Evolutionary conservation across 2,113 vertebrate species (phyloP).

Genomic region (Echinops telfairi): DNA sequence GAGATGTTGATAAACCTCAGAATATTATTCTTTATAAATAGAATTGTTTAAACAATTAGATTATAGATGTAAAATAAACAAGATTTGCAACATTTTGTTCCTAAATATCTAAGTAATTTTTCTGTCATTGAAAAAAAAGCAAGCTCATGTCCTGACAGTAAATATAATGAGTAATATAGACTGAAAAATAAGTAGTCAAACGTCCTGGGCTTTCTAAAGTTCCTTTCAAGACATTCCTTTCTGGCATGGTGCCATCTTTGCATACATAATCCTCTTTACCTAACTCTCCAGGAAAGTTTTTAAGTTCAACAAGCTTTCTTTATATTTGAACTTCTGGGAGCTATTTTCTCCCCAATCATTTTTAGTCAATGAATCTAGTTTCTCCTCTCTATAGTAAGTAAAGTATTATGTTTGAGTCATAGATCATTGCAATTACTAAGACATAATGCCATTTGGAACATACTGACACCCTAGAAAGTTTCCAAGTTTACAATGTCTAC

Average conservation of each 20-base stretch:
- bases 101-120: background rate
- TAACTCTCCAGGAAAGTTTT: constrained; percentile 35
- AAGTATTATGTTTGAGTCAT: constrained; percentile 58
- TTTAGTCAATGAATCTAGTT: constrained; percentile 32
- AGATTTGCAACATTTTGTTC: background rate
- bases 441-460: constrained; percentile 65
- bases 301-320: background rate
- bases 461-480: constrained; percentile 62
- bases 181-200: constrained; percentile 52
- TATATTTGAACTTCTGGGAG: background rate
- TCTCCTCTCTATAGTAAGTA: constrained; percentile 25
- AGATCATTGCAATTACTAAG: constrained; percentile 67
- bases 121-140: constrained; percentile 45
- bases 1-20: background rate
- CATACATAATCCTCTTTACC: background rate
- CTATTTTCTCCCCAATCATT: background rate
- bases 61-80: constrained; percentile 3
- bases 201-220: constrained; percentile 58
- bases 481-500: constrained; percentile 71
- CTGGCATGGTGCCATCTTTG: background rate
- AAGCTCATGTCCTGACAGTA: background rate
- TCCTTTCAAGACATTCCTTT: constrained; percentile 49
- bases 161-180: constrained; percentile 47
- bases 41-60: background rate
- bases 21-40: background rate